A percentile compares a stretch with the other conserved stretches of the same genome.
Evolutionary conservation across 1,140 invertebrate genomes (phyloP).

Genomic region (Chironomus tepperi): DNA sequence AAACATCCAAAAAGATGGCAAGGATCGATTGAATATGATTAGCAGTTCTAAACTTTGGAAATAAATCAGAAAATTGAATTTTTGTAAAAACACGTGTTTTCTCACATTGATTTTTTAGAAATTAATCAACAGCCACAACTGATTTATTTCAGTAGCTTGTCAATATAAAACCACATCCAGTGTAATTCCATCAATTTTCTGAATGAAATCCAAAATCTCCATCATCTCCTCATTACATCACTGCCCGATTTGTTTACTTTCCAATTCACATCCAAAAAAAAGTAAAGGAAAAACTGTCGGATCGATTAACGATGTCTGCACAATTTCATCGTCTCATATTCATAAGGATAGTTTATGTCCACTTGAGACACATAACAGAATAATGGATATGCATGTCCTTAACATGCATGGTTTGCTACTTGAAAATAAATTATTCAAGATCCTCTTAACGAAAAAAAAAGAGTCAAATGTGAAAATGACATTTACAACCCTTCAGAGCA

Average conservation of each 20-base stretch:
- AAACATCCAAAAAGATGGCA: no score
- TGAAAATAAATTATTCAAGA: neutral
- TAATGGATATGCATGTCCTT: neutral
- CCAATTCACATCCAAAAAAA: neutral
- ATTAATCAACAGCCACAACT: no score
- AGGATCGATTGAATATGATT: no score
- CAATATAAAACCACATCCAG: no score
- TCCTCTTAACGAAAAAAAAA: neutral
- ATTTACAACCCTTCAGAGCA: slow-evolving; percentile 11
- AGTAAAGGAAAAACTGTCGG: neutral
- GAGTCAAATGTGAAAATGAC: neutral
- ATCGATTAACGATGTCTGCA: neutral
- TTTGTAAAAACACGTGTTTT: no score
- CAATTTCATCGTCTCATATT: neutral
- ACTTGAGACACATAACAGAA: neutral
- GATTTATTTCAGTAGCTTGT: no score
- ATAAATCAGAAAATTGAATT: no score
- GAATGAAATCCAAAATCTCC: no score
- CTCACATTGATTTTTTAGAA: no score
- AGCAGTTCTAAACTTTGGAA: no score
- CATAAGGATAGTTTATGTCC: neutral
- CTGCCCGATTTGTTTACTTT: neutral
- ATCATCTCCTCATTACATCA: neutral
- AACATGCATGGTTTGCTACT: neutral
- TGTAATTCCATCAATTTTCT: no score